These are phyloP conservation scores for Leptopterna dolabrata DNA, from an alignment of 2,888 invertebrate genomes.

Conservation along the genomic window DNA sequence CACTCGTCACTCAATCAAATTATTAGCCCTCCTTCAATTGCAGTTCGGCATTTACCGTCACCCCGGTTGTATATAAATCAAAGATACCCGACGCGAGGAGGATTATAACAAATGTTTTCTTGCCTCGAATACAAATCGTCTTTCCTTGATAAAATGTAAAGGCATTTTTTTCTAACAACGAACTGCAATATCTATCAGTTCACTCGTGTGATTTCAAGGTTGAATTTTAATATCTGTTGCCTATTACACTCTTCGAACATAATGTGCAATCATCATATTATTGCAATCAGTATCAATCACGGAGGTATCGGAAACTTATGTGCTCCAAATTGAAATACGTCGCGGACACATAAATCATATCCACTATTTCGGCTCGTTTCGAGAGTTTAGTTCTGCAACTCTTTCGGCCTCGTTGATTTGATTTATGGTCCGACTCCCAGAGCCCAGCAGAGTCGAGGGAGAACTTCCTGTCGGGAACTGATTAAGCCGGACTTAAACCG, in stretches of 20 bases:
- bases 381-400: not conserved
- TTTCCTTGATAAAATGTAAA: not conserved
- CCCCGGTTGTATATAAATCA: not conserved
- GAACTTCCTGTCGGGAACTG: not conserved
- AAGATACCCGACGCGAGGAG: not conserved
- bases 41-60: not conserved
- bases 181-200: not conserved
- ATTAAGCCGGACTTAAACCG: conserved; percentile 33
- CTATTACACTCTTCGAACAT: not conserved
- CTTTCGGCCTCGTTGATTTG: conserved; percentile 25
- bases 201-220: not conserved
- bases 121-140: conserved; percentile 2
- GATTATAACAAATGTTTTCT: not conserved
- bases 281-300: not conserved
- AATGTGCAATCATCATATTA: not conserved
- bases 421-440: conserved; percentile 16
- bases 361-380: not conserved
- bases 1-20: not conserved
- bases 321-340: conserved; percentile 32
- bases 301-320: not conserved
- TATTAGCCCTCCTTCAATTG: not conserved
- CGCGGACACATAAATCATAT: conserved; percentile 28
- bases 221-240: not conserved
- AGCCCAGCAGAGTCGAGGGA: not conserved
- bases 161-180: not conserved